Evolutionary conservation across 2,797 vertebrate species (phyloP), one percentile per base, ranked within the genome.

Genomic region (Centroberyx gerrardi): DNA sequence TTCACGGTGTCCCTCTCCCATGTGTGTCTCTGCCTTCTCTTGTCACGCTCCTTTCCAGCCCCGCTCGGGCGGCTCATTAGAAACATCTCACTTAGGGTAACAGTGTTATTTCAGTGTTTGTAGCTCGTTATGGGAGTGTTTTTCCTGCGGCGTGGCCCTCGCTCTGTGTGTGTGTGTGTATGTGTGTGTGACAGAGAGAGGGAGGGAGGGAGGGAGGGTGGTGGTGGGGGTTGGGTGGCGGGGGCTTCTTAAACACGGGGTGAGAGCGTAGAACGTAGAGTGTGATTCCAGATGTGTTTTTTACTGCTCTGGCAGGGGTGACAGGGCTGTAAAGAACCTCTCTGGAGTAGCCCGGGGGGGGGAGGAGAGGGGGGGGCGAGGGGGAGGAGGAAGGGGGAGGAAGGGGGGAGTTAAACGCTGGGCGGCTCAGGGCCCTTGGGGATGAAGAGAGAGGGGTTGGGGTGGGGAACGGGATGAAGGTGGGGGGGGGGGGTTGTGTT

Each of bases 281-380:
- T 90, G 83, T 81, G 82, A 94, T 95, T 95, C 93, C 95, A 95
- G 94, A 95, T 95, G 95, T 94, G 92, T 83, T 87, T 92, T 94
- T 95, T 93, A 95, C 92, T 76, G 84, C 91, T 79, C 88, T 92
- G 90, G 90, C 88, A 87, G 88, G 89, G 93, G 92, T 92, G 88
- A 90, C 86, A 88, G 86, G 85, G 84, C 78, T 79, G 88, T 92
- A 92, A 93, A 92, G 86, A 89, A 88, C 84, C 86, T 90, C 88
- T 88, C 85, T 77, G 64, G 79, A 81, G 81, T 80, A 89, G 90
- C 88, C 76, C 75, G 76, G 74, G 82, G 81, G 77, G 67, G 75
- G 83, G 52, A 59, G 59, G 73, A 62, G 51, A 71, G 56, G 78
- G 64, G 33, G 40, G 5, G 1, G 66, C 48, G 48, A 63, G 66